A percentile compares a stretch with the other conserved stretches of the same genome.
phyloP scores from a whole-genome alignment of 1,140 invertebrate species.

The Leptinotarsa undecemlineata region DNA sequence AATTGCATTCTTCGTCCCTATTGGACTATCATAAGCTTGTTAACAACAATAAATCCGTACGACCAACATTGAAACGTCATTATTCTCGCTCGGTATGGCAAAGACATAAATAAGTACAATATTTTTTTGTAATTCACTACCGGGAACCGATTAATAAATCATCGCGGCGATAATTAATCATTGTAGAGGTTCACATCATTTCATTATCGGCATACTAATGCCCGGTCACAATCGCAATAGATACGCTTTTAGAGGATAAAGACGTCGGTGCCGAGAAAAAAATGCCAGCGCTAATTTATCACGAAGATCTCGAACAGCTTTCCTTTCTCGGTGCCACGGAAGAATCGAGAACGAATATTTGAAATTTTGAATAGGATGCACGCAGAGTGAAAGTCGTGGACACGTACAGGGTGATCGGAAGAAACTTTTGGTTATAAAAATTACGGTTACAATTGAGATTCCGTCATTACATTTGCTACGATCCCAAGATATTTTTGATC shows the following conservation, averaged over 20 bases:
- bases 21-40: neutral
- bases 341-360: neutral
- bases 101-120: constrained; percentile 2
- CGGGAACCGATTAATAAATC: constrained; percentile 2
- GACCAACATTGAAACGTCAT: neutral
- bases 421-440: too few relatives aligned
- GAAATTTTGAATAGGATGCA: neutral
- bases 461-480: too few relatives aligned
- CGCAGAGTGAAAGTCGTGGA: too few relatives aligned
- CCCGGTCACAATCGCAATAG: constrained; percentile 1
- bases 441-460: too few relatives aligned
- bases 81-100: neutral
- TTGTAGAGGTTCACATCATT: neutral
- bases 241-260: constrained; percentile 1
- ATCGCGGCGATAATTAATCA: neutral
- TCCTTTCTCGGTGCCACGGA: neutral
- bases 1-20: too few relatives aligned
- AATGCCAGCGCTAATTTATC: neutral
- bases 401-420: too few relatives aligned
- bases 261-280: neutral
- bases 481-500: too few relatives aligned
- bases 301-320: constrained; percentile 1
- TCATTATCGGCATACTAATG: constrained; percentile 8
- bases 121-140: neutral
- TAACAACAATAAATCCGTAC: neutral